Evolutionary conservation across 2,888 invertebrate species (phyloP).

Genomic region (Noctua comes): DNA sequence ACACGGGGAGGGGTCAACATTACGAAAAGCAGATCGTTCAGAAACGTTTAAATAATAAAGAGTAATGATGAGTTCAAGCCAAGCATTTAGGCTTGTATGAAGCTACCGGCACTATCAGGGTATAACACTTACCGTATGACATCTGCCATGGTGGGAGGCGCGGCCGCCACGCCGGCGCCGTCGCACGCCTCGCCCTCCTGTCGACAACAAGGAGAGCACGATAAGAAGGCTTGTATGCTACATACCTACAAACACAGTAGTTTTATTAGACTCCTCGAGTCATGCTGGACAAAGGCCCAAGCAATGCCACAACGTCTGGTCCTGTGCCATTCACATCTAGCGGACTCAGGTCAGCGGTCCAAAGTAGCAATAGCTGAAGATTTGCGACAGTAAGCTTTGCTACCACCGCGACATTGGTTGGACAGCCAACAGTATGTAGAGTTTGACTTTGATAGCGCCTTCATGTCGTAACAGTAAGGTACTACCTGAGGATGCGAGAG

Average conservation of each 20-base stretch:
- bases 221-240: not conserved
- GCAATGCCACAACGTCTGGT: not conserved
- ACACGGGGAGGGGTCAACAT: not conserved
- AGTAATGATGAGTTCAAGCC: not conserved
- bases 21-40: not conserved
- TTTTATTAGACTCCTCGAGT: not conserved
- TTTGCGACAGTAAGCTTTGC: no score
- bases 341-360: no score
- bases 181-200: constrained; percentile 88
- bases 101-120: not conserved
- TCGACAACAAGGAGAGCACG: not conserved
- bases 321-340: not conserved
- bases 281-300: not conserved
- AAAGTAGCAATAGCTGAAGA: no score
- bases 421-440: not conserved
- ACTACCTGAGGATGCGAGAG: constrained; percentile 82
- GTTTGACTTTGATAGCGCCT: no score
- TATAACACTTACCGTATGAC: constrained; percentile 82
- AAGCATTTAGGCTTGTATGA: not conserved
- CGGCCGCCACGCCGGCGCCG: constrained; percentile 80
- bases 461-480: no score
- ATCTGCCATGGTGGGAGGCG: constrained; percentile 89
- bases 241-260: not conserved
- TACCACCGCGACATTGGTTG: no score
- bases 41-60: not conserved